Base-by-base conservation (phyloP, 2,797 vertebrate genomes). In the Rhinatrema bivittatum region DNA sequence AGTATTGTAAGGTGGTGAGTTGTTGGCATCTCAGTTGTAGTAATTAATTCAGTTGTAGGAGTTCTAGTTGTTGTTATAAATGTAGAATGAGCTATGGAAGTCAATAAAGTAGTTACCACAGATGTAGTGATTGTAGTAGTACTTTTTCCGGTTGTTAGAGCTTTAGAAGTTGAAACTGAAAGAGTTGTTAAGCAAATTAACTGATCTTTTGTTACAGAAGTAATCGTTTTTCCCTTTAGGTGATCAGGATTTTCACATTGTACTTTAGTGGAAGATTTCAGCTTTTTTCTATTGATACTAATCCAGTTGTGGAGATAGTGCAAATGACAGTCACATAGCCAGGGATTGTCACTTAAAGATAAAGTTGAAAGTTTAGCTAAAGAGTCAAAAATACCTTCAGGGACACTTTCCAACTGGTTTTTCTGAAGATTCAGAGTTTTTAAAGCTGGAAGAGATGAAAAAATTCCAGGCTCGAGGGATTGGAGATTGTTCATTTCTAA, bases 281-380 rank as follows among this genome's bases (percentile, higher is more conserved):
- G 48, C 24, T 68, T 85, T 2, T 10, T 11, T 4, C 23, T 6
- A 29, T 81, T 79, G 4, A 0, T 12, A 9, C 41, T 70, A 17
- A 87, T 56, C 82, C 84, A 86, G 3, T 3, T 8, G 29, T 76
- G 56, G 14, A 90, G 56, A 16, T 44, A 10, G 19, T 54, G 39
- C 22, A 90, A 62, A 15, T 66, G 71, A 25, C 89, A 92, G 62
- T 94, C 87, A 63, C 90, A 93, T 9, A 27, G 42, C 88, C 89
- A 93, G 0, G 80, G 77, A 34, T 93, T 94, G 16, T 53, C 39
- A 18, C 56, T 57, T 5, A 94, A 76, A 41, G 74, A 51, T 21
- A 91, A 25, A 3, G 60, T 76, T 10, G 1, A 64, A 10, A 90
- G 69, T 42, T 73, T 70, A 6, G 30, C 25, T 23, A 84, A 46